A percentile compares a stretch with the other conserved stretches of the same genome.
Conservation (phyloP, 2,797 vertebrate genomes). For the Danio jaintianensis region DNA sequence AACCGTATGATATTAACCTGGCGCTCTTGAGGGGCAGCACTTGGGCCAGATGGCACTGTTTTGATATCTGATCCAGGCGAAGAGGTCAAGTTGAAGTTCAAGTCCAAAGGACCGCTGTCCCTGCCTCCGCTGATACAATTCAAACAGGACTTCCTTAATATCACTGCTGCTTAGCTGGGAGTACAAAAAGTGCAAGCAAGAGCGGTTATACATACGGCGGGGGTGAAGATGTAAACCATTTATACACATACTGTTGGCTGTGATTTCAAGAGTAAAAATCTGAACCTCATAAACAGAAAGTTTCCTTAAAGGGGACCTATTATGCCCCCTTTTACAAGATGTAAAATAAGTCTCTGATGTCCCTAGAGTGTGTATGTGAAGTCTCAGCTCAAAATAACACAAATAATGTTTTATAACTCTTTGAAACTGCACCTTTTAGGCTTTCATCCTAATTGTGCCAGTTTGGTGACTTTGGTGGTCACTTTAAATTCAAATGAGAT, state of each 20-base stretch:
- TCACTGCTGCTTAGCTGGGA: conserved; percentile 45
- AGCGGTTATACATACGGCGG: conserved; percentile 46
- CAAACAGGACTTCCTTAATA: conserved; percentile 70
- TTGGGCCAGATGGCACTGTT: conserved; percentile 82
- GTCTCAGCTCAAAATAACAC: no score
- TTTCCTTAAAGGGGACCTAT: no score
- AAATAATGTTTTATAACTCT: no score
- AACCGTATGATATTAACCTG: conserved; percentile 85
- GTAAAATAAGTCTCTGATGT: no score
- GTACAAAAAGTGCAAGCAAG: conserved; percentile 22
- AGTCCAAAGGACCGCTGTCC: conserved; percentile 73
- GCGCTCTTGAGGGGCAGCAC: conserved; percentile 79
- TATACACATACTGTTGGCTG: conserved; percentile 53
- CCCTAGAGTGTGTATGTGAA: no score
- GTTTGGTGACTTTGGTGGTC: no score
- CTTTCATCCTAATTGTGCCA: no score
- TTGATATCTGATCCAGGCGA: conserved; percentile 82
- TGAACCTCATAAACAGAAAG: no score
- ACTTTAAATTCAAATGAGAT: no score
- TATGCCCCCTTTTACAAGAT: no score
- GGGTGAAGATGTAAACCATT: conserved; percentile 68
- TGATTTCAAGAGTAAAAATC: background rate
- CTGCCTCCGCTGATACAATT: conserved; percentile 68
- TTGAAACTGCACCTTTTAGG: no score
- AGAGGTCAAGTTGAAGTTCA: conserved; percentile 88